Conservation (phyloP, 1,140 invertebrate genomes). For the Paramacrobiotus metropolitanus region DNA sequence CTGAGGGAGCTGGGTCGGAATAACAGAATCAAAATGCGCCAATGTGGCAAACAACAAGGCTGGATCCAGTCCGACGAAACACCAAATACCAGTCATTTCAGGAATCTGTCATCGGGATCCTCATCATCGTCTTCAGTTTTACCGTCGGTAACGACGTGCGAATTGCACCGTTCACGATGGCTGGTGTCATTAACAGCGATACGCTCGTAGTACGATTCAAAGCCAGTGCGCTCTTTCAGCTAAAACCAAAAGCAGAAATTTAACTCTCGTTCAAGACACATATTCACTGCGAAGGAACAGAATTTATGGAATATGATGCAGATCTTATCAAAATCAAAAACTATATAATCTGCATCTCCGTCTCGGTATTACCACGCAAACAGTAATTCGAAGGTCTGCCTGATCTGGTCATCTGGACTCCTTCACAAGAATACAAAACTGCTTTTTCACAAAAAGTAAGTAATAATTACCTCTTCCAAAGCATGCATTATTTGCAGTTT, state of each 20-base stretch:
- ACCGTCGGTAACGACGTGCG: neutral
- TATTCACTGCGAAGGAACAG: too few relatives aligned
- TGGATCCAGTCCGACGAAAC: too few relatives aligned
- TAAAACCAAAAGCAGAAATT: neutral
- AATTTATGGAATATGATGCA: neutral
- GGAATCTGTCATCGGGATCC: neutral
- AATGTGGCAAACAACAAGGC: too few relatives aligned
- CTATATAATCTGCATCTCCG: neutral
- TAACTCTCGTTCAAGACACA: too few relatives aligned
- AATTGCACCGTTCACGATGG: neutral
- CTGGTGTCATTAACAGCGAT: neutral
- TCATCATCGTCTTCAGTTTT: constrained; percentile 2
- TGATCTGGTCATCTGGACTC: neutral
- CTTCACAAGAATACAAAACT: too few relatives aligned
- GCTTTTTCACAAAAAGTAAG: too few relatives aligned
- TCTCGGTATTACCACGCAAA: neutral
- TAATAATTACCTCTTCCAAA: constrained; percentile 2
- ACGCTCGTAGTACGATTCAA: neutral
- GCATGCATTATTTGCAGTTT: neutral
- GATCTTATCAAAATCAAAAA: neutral
- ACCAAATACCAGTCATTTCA: too few relatives aligned
- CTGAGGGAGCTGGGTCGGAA: too few relatives aligned
- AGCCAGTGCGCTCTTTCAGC: neutral
- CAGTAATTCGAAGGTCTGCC: neutral
- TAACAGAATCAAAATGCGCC: too few relatives aligned